A percentile compares a stretch with the other conserved stretches of the same genome.
phyloP scores from a whole-genome alignment of 2,113 vertebrate species.

The Macrotis lagotis region DNA sequence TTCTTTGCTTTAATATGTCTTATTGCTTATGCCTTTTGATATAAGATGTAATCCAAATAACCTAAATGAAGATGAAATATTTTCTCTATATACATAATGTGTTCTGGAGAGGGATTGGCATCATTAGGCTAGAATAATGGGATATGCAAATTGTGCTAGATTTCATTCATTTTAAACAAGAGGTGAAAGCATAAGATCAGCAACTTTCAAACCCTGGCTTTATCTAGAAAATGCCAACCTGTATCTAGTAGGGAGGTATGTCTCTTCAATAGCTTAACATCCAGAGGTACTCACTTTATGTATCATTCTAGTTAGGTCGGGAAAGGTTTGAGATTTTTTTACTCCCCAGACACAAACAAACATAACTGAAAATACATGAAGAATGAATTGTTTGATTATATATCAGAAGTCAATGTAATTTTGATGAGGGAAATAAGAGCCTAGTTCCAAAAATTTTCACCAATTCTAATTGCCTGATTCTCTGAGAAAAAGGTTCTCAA shows the following conservation, averaged over 20 bases:
- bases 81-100: not conserved
- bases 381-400: not conserved
- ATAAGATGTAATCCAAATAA: not conserved
- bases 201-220: conserved; percentile 1
- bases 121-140: not conserved
- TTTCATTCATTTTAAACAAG: not conserved
- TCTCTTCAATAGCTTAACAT: not conserved
- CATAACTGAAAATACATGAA: conserved; percentile 34
- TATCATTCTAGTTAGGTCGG: conserved; percentile 15
- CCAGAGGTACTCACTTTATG: conserved; percentile 14
- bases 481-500: not conserved
- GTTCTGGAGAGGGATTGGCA: not conserved
- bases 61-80: not conserved
- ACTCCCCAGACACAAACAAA: not conserved
- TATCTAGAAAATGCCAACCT: not conserved
- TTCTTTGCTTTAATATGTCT: not conserved
- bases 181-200: not conserved
- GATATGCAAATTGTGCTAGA: not conserved
- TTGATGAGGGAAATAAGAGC: conserved; percentile 17
- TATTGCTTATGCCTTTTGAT: not conserved
- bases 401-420: not conserved
- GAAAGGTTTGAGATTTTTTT: conserved; percentile 32
- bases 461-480: not conserved
- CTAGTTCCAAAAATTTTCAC: not conserved
- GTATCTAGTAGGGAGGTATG: conserved; percentile 10